Evolutionary conservation across 2,113 vertebrate species (phyloP), one percentile per base, ranked within the genome.

Genomic region (Columba janthina): DNA sequence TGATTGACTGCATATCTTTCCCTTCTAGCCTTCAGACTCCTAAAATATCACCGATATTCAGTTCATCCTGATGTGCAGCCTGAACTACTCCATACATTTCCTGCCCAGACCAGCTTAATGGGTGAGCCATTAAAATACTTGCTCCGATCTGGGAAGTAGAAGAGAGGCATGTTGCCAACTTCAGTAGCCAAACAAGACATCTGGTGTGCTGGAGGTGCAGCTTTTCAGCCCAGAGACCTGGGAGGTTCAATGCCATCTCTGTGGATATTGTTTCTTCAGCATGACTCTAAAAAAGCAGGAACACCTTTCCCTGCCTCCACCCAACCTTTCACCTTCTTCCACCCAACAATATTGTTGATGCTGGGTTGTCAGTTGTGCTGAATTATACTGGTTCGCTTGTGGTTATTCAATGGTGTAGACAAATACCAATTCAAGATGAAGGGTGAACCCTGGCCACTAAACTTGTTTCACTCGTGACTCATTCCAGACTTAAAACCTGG

Each of bases 401-500:
- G 85, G 76, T 84, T 93, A 34, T 50, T 85, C 70, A 69, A 69
- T 46, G 70, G 64, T 75, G 83, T 79, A 88, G 85, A 87, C 88
- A 97, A 90, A 94, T 89, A 91, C 40, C 77, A 78, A 32, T 36
- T 86, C 54, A 65, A 90, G 92, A 92, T 95, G 65, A 92, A 95
- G 85, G 88, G 72, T 88, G 86, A 88, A 57, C 53, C 36, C 57
- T 85, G 73, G 83, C 70, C 54, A 58, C 86, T 92, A 76, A 92
- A 92, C 80, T 92, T 92, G 75, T 93, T 93, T 94, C 66, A 32
- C 70, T 58, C 81, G 48, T 85, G 96, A 88, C 85, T 96, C 82
- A 78, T 86, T 96, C 90, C 79, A 90, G 85, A 89, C 72, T 94
- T 94, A 36, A 93, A 96, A 83, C 69, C 38, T 93, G 92, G 34